These are phyloP conservation scores for Mormyrus proboscirostris DNA, from an alignment of 2,797 vertebrate species.

Conservation along the genomic window DNA sequence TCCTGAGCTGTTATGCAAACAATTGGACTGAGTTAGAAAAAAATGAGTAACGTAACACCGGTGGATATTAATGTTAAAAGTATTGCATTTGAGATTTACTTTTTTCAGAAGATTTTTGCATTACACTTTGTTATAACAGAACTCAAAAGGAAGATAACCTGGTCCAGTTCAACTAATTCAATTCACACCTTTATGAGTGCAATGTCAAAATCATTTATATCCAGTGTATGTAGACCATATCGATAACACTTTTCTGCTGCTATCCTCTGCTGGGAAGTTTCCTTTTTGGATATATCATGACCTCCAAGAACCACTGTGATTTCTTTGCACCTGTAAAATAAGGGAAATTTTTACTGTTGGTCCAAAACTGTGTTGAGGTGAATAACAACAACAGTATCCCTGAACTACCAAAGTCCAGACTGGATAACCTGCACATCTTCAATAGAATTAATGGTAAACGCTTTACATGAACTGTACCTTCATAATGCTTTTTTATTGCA, in stretches of 20 bases:
- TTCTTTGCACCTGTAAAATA: neutral
- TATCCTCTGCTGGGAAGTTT: neutral
- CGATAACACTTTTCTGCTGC: neutral
- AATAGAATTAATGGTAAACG: neutral
- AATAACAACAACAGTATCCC: neutral
- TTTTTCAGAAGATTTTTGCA: too few relatives aligned
- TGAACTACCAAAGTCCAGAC: neutral
- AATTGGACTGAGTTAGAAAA: neutral
- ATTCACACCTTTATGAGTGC: slow-evolving; percentile 18
- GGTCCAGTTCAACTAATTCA: neutral
- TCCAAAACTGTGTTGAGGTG: neutral
- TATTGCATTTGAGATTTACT: neutral
- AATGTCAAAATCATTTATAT: slow-evolving; percentile 9
- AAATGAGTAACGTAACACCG: neutral
- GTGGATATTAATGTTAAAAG: neutral
- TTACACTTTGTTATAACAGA: neutral
- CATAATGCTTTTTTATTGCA: neutral
- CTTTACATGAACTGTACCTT: neutral
- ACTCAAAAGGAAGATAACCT: neutral
- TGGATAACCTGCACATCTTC: neutral
- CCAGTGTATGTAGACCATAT: neutral
- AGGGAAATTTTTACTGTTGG: neutral
- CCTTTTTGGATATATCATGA: neutral
- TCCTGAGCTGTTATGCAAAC: neutral
- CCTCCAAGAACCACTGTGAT: slow-evolving; percentile 20